Conservation (phyloP, 37 sponge, comb jelly and placozoan genomes). For the Beroe forskalii region DNA sequence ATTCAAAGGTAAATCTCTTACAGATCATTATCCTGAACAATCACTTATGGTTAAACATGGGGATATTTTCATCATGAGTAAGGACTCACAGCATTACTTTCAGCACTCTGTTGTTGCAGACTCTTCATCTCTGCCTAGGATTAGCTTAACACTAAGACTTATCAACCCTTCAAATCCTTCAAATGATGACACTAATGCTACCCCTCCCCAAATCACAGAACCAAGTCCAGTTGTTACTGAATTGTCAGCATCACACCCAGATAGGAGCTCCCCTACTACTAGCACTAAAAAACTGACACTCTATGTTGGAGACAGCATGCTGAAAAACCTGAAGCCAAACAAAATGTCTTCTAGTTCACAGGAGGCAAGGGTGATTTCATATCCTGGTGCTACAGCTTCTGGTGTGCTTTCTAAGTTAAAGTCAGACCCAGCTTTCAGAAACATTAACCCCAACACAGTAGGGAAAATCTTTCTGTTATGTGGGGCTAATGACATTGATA, state of each 20-base stretch:
- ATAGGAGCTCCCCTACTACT: neutral
- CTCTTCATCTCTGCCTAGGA: neutral
- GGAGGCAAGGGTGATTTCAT: too few relatives aligned
- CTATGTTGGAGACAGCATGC: too few relatives aligned
- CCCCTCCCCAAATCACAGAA: neutral
- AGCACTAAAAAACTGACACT: neutral
- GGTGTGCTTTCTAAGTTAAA: neutral
- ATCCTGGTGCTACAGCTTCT: too few relatives aligned
- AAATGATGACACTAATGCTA: neutral
- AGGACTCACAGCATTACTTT: neutral
- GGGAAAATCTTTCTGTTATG: too few relatives aligned
- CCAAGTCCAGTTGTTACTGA: neutral
- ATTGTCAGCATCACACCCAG: neutral
- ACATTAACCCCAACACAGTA: too few relatives aligned
- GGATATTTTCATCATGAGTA: too few relatives aligned
- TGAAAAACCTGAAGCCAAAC: too few relatives aligned
- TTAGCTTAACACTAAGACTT: neutral
- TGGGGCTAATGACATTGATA: too few relatives aligned
- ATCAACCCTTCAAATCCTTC: too few relatives aligned
- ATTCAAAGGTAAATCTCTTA: too few relatives aligned
- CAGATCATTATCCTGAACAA: neutral
- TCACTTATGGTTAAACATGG: neutral
- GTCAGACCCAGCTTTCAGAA: neutral
- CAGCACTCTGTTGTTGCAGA: neutral
- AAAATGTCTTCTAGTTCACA: too few relatives aligned